Percentiles rank a stretch among this genome's conserved stretches.
phyloP scores from a whole-genome alignment of 2,113 vertebrate species.

The Channa maculata region DNA sequence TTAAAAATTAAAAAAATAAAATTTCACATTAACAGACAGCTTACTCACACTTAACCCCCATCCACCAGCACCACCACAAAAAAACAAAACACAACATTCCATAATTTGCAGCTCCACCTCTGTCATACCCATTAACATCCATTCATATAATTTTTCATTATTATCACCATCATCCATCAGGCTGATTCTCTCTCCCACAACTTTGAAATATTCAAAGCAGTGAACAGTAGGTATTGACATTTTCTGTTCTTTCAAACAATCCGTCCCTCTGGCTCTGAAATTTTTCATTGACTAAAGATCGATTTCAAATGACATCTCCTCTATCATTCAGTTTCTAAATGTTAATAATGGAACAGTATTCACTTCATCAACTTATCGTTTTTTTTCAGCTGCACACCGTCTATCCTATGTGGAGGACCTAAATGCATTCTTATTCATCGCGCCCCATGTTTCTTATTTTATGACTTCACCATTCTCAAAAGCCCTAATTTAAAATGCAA shows the following conservation, averaged over 20 bases:
- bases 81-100: neutral
- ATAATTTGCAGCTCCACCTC: slow-evolving; percentile 53
- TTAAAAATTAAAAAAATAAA: neutral
- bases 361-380: slow-evolving; percentile 41
- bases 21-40: slow-evolving; percentile 25
- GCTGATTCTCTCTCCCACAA: slow-evolving; percentile 29
- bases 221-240: slow-evolving; percentile 49
- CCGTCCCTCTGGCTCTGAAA: slow-evolving; percentile 30
- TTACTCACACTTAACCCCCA: neutral
- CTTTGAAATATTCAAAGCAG: slow-evolving; percentile 50
- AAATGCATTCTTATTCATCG: slow-evolving; percentile 22
- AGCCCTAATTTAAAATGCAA: slow-evolving; percentile 45
- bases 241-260: slow-evolving; percentile 59
- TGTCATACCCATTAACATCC: slow-evolving; percentile 44
- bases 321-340: slow-evolving; percentile 44
- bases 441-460: slow-evolving; percentile 22
- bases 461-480: slow-evolving; percentile 28
- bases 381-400: slow-evolving; percentile 19
- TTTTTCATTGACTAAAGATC: slow-evolving; percentile 62
- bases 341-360: slow-evolving; percentile 49
- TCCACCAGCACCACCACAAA: too few relatives aligned
- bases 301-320: slow-evolving; percentile 46
- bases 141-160: slow-evolving; percentile 70
- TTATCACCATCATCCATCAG: slow-evolving; percentile 55
- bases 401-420: slow-evolving; percentile 14